These are phyloP conservation scores for Coecobrya sp. DNA, from an alignment of 2,888 invertebrate genomes.

Conservation along the genomic window DNA sequence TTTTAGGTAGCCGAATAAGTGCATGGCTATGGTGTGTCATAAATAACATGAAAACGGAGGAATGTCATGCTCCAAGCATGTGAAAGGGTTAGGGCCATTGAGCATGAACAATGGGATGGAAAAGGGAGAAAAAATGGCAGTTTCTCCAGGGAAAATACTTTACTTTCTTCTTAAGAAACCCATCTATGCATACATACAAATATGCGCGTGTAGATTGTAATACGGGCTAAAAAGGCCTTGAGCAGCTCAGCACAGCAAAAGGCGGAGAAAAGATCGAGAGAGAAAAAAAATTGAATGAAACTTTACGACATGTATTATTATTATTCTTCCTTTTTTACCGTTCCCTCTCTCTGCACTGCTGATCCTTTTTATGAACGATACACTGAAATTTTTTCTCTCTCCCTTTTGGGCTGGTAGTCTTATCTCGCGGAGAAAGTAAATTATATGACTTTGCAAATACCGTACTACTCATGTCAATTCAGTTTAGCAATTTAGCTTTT, in stretches of 20 bases:
- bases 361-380: constrained; percentile 55
- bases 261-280: constrained; percentile 19
- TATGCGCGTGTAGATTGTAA: not conserved
- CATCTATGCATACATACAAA: constrained; percentile 62
- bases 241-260: constrained; percentile 22
- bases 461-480: constrained; percentile 68
- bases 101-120: constrained; percentile 81
- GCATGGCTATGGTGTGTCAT: constrained; percentile 60
- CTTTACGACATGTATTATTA: constrained; percentile 75
- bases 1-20: constrained; percentile 38
- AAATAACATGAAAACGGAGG: constrained; percentile 75
- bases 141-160: constrained; percentile 78
- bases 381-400: constrained; percentile 7
- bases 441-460: constrained; percentile 60
- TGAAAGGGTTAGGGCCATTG: constrained; percentile 80
- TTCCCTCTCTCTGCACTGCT: constrained; percentile 21
- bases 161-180: not conserved
- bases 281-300: constrained; percentile 73
- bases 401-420: not conserved
- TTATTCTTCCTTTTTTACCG: constrained; percentile 67
- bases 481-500: constrained; percentile 65
- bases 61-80: constrained; percentile 79
- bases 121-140: constrained; percentile 84
- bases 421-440: constrained; percentile 50
- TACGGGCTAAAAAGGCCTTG: constrained; percentile 7